These are phyloP conservation scores for Brenthis hecate DNA, from an alignment of 2,888 invertebrate species.

Conservation along the genomic window DNA sequence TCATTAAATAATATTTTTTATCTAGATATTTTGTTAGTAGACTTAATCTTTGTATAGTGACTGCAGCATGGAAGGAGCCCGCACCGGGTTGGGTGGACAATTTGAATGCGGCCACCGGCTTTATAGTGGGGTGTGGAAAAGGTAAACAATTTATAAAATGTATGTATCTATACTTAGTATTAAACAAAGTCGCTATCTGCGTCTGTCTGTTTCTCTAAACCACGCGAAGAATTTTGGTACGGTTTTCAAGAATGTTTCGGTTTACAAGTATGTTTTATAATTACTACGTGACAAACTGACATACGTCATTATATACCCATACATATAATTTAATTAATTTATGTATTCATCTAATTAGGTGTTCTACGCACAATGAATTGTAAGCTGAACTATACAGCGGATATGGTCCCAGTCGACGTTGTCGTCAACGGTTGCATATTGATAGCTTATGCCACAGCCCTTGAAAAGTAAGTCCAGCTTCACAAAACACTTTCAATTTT, in stretches of 20 bases:
- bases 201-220: no score
- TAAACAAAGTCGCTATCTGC: no score
- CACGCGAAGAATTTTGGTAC: no score
- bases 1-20: no score
- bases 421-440: constrained; percentile 91
- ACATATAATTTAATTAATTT: no score
- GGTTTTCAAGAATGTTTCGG: no score
- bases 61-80: constrained; percentile 89
- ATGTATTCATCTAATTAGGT: constrained; percentile 51
- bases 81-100: constrained; percentile 95
- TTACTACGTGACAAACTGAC: no score
- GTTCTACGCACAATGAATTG: constrained; percentile 93
- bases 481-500: neutral
- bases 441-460: constrained; percentile 85
- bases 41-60: constrained; percentile 80
- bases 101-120: constrained; percentile 93
- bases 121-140: constrained; percentile 90
- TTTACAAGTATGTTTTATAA: no score
- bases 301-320: no score
- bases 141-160: constrained; percentile 63
- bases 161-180: no score
- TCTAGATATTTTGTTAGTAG: neutral
- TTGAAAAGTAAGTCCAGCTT: constrained; percentile 58
- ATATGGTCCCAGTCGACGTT: constrained; percentile 89
- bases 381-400: constrained; percentile 83